Percentiles rank a stretch among this genome's conserved stretches.
Conservation (phyloP, 2,888 invertebrate genomes). For the Andrena hattorfiana region DNA sequence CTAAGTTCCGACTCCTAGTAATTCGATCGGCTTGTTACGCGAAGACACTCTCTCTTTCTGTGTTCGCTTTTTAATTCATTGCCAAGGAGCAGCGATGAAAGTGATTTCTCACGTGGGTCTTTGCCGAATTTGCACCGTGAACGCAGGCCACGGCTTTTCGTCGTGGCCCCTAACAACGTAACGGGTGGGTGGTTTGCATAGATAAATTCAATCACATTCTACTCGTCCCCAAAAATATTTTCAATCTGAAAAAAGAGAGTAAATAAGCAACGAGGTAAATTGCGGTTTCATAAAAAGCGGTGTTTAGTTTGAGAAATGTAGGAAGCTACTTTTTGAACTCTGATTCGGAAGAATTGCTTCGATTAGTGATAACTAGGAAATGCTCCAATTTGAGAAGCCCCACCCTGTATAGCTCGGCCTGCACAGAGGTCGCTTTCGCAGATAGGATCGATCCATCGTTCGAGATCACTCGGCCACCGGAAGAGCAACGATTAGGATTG, state of each 20-base stretch:
- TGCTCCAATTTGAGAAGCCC: background rate
- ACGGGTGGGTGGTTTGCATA: background rate
- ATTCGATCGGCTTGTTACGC: conserved; percentile 64
- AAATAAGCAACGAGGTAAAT: background rate
- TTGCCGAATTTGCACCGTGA: background rate
- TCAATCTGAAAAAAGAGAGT: background rate
- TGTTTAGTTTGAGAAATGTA: too few species aligned
- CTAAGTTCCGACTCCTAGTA: conserved; percentile 58
- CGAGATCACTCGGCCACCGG: conserved; percentile 34
- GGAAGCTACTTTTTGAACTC: background rate
- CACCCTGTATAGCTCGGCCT: conserved; percentile 1
- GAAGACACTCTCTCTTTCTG: conserved; percentile 40
- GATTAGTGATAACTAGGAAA: background rate
- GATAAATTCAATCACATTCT: background rate
- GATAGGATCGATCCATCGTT: conserved; percentile 24
- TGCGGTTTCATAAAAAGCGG: too few species aligned
- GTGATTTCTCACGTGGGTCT: conserved; percentile 30
- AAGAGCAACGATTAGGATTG: conserved; percentile 57
- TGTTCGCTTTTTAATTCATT: conserved; percentile 22
- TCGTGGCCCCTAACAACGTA: background rate
- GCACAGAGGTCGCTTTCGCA: background rate
- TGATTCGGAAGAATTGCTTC: background rate
- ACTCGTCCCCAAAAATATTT: too few species aligned
- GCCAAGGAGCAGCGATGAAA: conserved; percentile 55
- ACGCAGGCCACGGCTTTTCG: conserved; percentile 5